Evolutionary conservation across 2,888 invertebrate species (phyloP).

Genomic region (Matsumyia berberina): DNA sequence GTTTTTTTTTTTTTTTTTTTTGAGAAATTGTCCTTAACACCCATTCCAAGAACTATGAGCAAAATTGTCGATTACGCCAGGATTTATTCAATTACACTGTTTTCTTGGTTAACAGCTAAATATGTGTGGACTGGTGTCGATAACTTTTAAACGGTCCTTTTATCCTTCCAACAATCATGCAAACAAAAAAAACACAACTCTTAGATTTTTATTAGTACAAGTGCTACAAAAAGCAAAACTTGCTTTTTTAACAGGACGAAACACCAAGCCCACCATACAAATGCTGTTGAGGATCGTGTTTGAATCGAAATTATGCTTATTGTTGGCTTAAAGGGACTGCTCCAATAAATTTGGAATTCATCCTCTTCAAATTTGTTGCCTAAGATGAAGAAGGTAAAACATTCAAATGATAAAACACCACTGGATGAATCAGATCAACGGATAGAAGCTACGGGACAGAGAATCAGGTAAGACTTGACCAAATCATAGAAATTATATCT

Average conservation of each 20-base stretch:
- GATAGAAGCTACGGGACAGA: slow-evolving; percentile 35
- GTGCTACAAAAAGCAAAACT: slow-evolving; percentile 58
- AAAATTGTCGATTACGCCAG: too few species aligned
- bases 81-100: neutral
- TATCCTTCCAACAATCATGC: slow-evolving; percentile 10
- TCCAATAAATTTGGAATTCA: slow-evolving; percentile 33
- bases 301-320: slow-evolving; percentile 18
- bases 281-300: slow-evolving; percentile 33
- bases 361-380: slow-evolving; percentile 36
- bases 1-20: too few species aligned
- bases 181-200: neutral
- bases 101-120: neutral
- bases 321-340: slow-evolving; percentile 26
- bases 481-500: too few species aligned
- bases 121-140: slow-evolving; percentile 9
- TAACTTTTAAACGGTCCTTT: slow-evolving; percentile 22
- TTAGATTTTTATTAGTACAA: slow-evolving; percentile 34
- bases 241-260: slow-evolving; percentile 67
- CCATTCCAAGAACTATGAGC: too few species aligned
- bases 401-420: slow-evolving; percentile 41
- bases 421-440: slow-evolving; percentile 46
- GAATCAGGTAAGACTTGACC: slow-evolving; percentile 44
- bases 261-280: slow-evolving; percentile 21
- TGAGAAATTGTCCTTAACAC: too few species aligned
- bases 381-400: slow-evolving; percentile 59